phyloP scores from a whole-genome alignment of 2,797 vertebrate genomes.

The Microctenopoma steveboyesi region DNA sequence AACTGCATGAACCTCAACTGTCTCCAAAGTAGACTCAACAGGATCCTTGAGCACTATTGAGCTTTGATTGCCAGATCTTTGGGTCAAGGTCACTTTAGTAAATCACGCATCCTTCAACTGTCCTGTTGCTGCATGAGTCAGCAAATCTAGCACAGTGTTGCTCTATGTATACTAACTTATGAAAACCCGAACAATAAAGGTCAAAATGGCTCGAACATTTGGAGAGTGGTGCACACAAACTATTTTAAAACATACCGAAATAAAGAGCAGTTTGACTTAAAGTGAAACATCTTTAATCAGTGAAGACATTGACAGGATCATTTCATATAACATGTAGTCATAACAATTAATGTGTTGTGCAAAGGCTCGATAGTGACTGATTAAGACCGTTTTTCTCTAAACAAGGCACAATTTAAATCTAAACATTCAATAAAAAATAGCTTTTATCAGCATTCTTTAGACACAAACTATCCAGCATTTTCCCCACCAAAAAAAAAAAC shows the following conservation, averaged over 20 bases:
- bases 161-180: not conserved
- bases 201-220: not conserved
- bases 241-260: not conserved
- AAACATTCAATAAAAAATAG: conserved; percentile 1
- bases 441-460: not conserved
- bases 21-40: conserved; percentile 13
- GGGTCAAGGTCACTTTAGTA: conserved; percentile 3
- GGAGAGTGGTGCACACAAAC: not conserved
- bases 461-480: not conserved
- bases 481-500: not conserved
- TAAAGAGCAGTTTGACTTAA: not conserved
- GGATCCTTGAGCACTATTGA: not conserved
- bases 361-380: not conserved
- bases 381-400: not conserved
- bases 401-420: not conserved
- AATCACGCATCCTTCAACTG: not conserved
- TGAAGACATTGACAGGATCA: conserved; percentile 2
- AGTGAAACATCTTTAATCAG: conserved; percentile 19
- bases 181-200: not conserved
- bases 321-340: not conserved
- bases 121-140: not conserved
- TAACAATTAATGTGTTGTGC: not conserved
- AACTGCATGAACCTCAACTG: not conserved
- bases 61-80: conserved; percentile 1
- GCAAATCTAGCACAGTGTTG: not conserved